Percentiles rank a stretch among this genome's conserved stretches.
Evolutionary conservation across 2,888 invertebrate genomes (phyloP).

Genomic region (Stenodema calcarata): DNA sequence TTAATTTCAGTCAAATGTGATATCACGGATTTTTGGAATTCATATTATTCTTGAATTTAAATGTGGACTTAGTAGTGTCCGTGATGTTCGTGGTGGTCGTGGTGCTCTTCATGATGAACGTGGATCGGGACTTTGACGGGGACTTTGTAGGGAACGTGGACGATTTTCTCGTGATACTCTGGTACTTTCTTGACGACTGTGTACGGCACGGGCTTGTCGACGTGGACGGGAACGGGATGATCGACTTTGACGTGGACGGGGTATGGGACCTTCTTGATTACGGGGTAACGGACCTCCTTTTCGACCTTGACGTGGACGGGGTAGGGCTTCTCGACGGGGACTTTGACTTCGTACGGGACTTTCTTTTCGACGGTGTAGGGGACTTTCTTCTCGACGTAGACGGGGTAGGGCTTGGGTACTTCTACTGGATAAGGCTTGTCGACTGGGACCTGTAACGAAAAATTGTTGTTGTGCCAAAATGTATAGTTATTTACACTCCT

Average conservation of each 20-base stretch:
- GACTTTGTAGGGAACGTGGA: conserved; percentile 43
- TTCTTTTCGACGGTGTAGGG: conserved; percentile 64
- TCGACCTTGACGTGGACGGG: conserved; percentile 53
- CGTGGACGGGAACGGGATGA: conserved; percentile 42
- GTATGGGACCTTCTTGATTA: conserved; percentile 48
- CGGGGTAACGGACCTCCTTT: conserved; percentile 51
- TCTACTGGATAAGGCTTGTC: conserved; percentile 64
- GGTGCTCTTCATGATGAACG: conserved; percentile 1
- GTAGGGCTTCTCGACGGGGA: conserved; percentile 53
- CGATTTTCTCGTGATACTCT: conserved; percentile 49
- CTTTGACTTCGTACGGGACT: conserved; percentile 62
- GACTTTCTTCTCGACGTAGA: conserved; percentile 74
- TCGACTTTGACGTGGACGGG: conserved; percentile 70
- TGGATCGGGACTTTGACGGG: conserved; percentile 43
- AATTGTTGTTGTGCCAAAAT: no score
- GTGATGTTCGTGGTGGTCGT: not conserved
- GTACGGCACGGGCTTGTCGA: conserved; percentile 50
- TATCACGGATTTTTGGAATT: not conserved
- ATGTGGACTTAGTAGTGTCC: not conserved
- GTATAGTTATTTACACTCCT: no score
- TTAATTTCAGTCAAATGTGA: not conserved
- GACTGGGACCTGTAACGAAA: conserved; percentile 59
- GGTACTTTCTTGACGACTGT: conserved; percentile 51
- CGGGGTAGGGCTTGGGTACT: conserved; percentile 70
- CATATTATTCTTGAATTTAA: not conserved